phyloP scores from a whole-genome alignment of 2,888 invertebrate genomes.

The Venusia cambrica region DNA sequence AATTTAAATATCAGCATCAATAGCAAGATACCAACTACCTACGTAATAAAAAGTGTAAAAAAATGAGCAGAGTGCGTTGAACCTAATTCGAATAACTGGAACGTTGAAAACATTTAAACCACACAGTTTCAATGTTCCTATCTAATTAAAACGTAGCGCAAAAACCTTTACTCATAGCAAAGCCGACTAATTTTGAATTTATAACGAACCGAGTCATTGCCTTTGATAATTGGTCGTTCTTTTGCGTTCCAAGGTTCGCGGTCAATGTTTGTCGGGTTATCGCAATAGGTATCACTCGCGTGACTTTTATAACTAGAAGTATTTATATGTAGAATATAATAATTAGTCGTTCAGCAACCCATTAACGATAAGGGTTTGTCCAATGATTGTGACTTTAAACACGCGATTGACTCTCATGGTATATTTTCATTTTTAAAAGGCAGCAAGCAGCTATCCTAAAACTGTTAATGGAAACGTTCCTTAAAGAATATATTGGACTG shows the following conservation, averaged over 20 bases:
- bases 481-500: too few relatives aligned
- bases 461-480: too few relatives aligned
- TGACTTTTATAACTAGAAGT: conserved; percentile 34
- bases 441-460: too few relatives aligned
- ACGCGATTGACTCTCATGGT: conserved; percentile 32
- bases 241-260: conserved; percentile 24
- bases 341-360: conserved; percentile 34
- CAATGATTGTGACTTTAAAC: conserved; percentile 31
- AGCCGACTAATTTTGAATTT: conserved; percentile 9
- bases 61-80: conserved; percentile 32
- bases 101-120: conserved; percentile 11
- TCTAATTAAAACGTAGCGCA: conserved; percentile 14
- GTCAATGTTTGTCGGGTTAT: conserved; percentile 15
- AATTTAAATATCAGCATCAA: too few relatives aligned
- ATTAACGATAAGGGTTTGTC: conserved; percentile 32
- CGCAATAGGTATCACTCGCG: too few relatives aligned
- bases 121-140: conserved; percentile 7
- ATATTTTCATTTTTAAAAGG: too few relatives aligned
- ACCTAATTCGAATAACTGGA: conserved; percentile 21
- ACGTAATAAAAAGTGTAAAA: too few relatives aligned
- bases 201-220: conserved; percentile 9
- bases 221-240: conserved; percentile 14
- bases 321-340: conserved; percentile 26
- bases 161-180: conserved; percentile 14
- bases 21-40: too few relatives aligned